Conservation (phyloP, 2,797 vertebrate genomes). For the Rachycentron canadum region DNA sequence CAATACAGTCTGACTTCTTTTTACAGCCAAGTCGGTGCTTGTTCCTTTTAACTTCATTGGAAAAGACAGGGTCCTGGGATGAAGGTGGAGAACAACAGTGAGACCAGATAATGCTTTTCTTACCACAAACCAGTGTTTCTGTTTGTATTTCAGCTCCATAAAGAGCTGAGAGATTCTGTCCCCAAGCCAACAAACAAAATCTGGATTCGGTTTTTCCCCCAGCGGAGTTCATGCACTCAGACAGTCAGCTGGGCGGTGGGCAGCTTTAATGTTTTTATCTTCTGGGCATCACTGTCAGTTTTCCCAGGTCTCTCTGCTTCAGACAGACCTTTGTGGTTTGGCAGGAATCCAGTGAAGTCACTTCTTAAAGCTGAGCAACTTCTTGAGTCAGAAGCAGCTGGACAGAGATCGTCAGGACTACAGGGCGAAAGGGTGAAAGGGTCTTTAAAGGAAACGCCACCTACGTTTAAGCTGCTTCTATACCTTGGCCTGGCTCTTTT, state of each 20-base stretch:
- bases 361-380: constrained; percentile 1
- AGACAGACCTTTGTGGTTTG: constrained; percentile 8
- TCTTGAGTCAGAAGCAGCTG: constrained; percentile 15
- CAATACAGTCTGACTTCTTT: too few relatives aligned
- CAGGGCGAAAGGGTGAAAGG: constrained; percentile 54
- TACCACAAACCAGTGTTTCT: not conserved
- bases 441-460: constrained; percentile 25
- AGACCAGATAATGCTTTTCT: not conserved
- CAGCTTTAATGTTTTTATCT: not conserved
- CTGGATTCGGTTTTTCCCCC: not conserved
- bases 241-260: constrained; percentile 4
- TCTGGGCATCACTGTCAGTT: not conserved
- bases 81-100: too few relatives aligned
- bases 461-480: constrained; percentile 21
- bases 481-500: not conserved
- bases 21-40: too few relatives aligned
- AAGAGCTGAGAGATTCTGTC: not conserved
- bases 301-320: constrained; percentile 24
- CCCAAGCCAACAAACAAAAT: not conserved
- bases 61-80: not conserved
- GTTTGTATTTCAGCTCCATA: not conserved
- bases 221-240: constrained; percentile 3
- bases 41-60: not conserved
- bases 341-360: constrained; percentile 1
- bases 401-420: constrained; percentile 55